These are phyloP conservation scores for Amblyopsis hoosieri DNA, from an alignment of 2,797 vertebrate species.

Conservation along the genomic window DNA sequence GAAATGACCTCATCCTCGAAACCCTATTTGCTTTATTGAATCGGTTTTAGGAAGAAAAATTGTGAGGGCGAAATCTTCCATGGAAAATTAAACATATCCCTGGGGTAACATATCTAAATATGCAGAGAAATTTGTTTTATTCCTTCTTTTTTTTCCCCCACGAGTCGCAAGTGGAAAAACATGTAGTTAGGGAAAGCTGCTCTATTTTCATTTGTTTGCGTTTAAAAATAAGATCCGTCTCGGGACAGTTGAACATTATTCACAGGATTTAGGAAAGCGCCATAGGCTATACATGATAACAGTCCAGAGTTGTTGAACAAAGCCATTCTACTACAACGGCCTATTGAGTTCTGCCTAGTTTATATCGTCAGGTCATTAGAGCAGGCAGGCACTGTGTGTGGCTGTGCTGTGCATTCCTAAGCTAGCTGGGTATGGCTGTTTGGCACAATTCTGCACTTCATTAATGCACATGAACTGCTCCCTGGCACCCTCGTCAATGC, in stretches of 20 bases:
- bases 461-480: slow-evolving; percentile 77
- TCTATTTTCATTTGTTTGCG: slow-evolving; percentile 65
- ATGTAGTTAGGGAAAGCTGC: slow-evolving; percentile 28
- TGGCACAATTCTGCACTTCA: slow-evolving; percentile 73
- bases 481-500: slow-evolving; percentile 68
- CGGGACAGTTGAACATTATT: slow-evolving; percentile 59
- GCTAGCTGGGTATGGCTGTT: slow-evolving; percentile 63
- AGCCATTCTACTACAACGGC: slow-evolving; percentile 59
- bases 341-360: slow-evolving; percentile 65
- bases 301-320: slow-evolving; percentile 62
- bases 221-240: slow-evolving; percentile 66
- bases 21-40: slow-evolving; percentile 64
- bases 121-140: slow-evolving; percentile 49
- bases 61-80: slow-evolving; percentile 62
- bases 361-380: slow-evolving; percentile 71
- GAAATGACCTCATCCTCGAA: slow-evolving; percentile 63
- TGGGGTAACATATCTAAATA: slow-evolving; percentile 64
- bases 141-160: slow-evolving; percentile 10
- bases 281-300: slow-evolving; percentile 59
- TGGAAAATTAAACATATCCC: slow-evolving; percentile 68
- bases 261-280: slow-evolving; percentile 60
- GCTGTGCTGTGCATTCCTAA: slow-evolving; percentile 62
- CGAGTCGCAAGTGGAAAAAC: slow-evolving; percentile 42
- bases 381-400: slow-evolving; percentile 54
- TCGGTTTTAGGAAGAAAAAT: slow-evolving; percentile 59